Percentiles rank a stretch among this genome's conserved stretches.
Conservation (phyloP, 2,113 vertebrate species). For the Sturnira hondurensis region DNA sequence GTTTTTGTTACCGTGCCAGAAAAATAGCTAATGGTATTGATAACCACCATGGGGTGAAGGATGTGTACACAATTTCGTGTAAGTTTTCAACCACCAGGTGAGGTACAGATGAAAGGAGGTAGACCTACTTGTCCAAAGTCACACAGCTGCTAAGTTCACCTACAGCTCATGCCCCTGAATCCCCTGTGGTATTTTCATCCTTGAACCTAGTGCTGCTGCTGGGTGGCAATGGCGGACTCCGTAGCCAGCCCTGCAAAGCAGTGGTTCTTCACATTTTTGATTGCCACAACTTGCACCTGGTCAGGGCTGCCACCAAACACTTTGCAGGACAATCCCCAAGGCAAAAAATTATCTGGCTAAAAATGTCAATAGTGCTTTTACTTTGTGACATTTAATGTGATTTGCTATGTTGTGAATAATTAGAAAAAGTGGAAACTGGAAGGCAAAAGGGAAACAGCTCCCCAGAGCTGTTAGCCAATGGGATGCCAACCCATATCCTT, state of each 20-base stretch:
- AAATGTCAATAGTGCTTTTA: neutral
- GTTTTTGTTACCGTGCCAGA: neutral
- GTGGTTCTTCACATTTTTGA: neutral
- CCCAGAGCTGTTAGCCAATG: neutral
- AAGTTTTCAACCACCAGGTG: accelerated
- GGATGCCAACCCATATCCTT: neutral
- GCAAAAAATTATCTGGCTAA: neutral
- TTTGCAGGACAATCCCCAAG: neutral
- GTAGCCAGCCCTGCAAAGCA: neutral
- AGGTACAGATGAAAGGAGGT: neutral
- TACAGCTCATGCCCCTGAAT: neutral
- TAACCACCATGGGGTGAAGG: neutral
- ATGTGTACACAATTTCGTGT: neutral
- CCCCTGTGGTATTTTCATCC: neutral
- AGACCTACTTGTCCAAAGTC: neutral
- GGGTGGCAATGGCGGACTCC: neutral
- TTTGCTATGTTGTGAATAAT: neutral
- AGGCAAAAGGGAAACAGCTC: neutral
- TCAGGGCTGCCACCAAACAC: neutral
- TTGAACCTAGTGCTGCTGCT: neutral
- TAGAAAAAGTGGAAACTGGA: neutral
- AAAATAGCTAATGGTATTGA: neutral
- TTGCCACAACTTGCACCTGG: neutral
- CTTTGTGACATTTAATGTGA: neutral
- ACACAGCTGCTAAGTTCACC: neutral